Percentiles rank a stretch among this genome's conserved stretches.
These are phyloP conservation scores for Oncorhynchus keta DNA, from an alignment of 2,113 vertebrate genomes.

Conservation along the genomic window DNA sequence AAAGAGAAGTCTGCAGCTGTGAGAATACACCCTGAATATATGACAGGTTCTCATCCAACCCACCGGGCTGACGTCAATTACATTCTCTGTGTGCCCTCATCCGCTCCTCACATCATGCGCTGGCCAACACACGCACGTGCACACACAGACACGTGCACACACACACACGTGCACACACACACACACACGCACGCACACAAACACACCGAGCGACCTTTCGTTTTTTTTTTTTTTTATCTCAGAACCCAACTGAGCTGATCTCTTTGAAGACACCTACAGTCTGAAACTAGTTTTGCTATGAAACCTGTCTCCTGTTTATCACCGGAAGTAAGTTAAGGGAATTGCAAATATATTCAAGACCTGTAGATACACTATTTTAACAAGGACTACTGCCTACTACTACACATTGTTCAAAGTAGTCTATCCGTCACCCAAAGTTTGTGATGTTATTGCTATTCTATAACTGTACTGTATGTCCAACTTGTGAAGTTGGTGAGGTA, in stretches of 20 bases:
- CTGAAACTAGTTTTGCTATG: slow-evolving; percentile 14
- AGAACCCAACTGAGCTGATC: slow-evolving; percentile 23
- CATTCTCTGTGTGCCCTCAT: neutral
- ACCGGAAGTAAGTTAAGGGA: slow-evolving; percentile 37
- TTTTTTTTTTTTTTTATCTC: slow-evolving; percentile 25
- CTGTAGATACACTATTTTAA: neutral
- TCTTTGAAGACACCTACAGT: slow-evolving; percentile 46
- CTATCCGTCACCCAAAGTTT: too few relatives aligned
- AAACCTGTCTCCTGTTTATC: slow-evolving; percentile 38
- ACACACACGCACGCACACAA: neutral
- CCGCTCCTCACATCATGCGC: too few relatives aligned
- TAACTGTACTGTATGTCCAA: neutral
- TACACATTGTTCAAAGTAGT: neutral
- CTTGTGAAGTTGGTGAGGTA: too few relatives aligned
- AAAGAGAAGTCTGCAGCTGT: neutral
- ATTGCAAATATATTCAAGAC: neutral
- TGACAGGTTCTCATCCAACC: slow-evolving; percentile 9
- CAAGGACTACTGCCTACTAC: neutral
- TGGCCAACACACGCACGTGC: too few relatives aligned
- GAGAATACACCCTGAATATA: neutral
- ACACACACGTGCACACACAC: too few relatives aligned
- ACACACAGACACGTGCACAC: neutral
- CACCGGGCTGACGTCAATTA: slow-evolving; percentile 10
- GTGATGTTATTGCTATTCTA: slow-evolving; percentile 10
- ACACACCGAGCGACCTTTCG: slow-evolving; percentile 42